Evolutionary conservation across 2,113 vertebrate species (phyloP).

Genomic region (Chaetorhynchus papuensis): DNA sequence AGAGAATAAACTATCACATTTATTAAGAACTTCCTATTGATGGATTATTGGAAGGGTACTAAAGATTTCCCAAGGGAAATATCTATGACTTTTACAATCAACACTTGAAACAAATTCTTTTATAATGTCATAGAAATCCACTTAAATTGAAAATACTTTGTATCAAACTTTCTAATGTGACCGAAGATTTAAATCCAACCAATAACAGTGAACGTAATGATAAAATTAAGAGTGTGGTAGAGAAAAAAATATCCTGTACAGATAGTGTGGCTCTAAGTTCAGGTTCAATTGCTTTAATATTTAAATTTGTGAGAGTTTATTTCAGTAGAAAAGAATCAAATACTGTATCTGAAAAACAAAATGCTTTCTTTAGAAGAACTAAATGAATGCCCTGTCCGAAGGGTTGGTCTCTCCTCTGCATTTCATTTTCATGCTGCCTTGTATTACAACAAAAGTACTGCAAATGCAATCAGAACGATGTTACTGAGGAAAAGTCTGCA

Average conservation of each 20-base stretch:
- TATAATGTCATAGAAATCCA: constrained; percentile 38
- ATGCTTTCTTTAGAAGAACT: neutral
- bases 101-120: constrained; percentile 34
- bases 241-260: neutral
- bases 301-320: neutral
- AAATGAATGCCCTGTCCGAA: neutral
- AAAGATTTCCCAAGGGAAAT: constrained; percentile 59
- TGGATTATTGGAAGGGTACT: constrained; percentile 61
- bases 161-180: constrained; percentile 47
- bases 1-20: constrained; percentile 63
- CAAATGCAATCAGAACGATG: neutral
- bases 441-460: neutral
- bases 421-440: neutral
- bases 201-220: constrained; percentile 37
- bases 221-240: constrained; percentile 17
- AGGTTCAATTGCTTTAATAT: neutral
- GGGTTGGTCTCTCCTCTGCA: neutral
- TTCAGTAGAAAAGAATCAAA: neutral
- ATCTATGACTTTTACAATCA: constrained; percentile 48
- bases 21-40: constrained; percentile 64
- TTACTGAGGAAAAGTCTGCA: neutral
- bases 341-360: neutral
- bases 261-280: neutral
- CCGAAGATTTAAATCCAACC: constrained; percentile 15
- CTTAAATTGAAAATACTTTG: constrained; percentile 52